Conservation (phyloP, 2,113 vertebrate genomes). For the Propithecus coquereli region DNA sequence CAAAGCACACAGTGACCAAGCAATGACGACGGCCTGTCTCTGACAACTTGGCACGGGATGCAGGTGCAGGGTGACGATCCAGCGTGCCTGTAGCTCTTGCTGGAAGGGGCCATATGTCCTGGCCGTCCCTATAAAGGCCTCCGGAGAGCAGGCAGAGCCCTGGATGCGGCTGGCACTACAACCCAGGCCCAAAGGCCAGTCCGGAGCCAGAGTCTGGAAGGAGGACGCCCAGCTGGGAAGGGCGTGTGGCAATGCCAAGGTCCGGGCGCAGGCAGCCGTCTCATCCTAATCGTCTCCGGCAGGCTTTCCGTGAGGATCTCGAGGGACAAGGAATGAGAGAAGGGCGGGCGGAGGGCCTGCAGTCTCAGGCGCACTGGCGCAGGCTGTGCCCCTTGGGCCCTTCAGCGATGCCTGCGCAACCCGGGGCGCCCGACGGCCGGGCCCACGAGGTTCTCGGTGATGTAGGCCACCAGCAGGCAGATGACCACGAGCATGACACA, state of each 20-base stretch:
- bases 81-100: not conserved
- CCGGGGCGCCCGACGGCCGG: conserved; percentile 73
- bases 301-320: not conserved
- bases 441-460: conserved; percentile 96
- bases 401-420: conserved; percentile 47
- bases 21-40: not conserved
- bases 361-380: not conserved
- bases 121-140: not conserved
- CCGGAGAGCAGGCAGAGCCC: not conserved
- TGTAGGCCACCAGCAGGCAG: conserved; percentile 96
- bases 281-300: not conserved
- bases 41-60: not conserved
- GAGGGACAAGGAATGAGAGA: not conserved
- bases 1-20: conserved; percentile 41
- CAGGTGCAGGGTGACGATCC: not conserved
- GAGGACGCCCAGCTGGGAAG: not conserved
- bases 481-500: conserved; percentile 99
- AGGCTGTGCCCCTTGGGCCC: not conserved
- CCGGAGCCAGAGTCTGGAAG: not conserved
- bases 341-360: not conserved
- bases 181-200: not conserved
- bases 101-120: not conserved
- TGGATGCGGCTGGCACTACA: not conserved
- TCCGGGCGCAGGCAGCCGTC: not conserved
- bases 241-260: not conserved